A percentile compares a stretch with the other conserved stretches of the same genome.
These are phyloP conservation scores for Macquaria ambigua DNA, from an alignment of 2,113 vertebrate genomes.

Conservation along the genomic window DNA sequence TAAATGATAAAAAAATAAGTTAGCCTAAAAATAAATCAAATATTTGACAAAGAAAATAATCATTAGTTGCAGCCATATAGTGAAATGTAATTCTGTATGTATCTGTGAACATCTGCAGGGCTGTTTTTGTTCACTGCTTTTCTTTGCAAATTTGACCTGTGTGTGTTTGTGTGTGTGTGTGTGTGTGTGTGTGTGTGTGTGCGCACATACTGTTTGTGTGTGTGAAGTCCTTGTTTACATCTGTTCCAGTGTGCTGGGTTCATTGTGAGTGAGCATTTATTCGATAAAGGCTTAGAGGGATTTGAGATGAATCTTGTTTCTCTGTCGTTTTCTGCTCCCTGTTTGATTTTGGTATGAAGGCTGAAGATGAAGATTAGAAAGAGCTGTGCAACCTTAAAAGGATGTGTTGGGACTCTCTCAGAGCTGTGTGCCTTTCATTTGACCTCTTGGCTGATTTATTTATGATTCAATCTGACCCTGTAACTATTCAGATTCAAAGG, in stretches of 20 bases:
- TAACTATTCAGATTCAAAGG: slow-evolving; percentile 41
- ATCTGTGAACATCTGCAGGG: neutral
- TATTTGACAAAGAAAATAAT: neutral
- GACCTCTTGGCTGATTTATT: slow-evolving; percentile 50
- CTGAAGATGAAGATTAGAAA: slow-evolving; percentile 44
- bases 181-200: slow-evolving; percentile 4
- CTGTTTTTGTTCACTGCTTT: neutral
- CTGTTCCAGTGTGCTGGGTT: slow-evolving; percentile 47
- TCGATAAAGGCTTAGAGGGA: slow-evolving; percentile 73
- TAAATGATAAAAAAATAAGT: neutral
- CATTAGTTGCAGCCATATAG: neutral
- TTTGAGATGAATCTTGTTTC: slow-evolving; percentile 68
- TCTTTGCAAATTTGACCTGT: slow-evolving; percentile 3
- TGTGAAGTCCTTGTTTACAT: slow-evolving; percentile 55
- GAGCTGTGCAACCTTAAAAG: slow-evolving; percentile 17
- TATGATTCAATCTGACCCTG: slow-evolving; percentile 29
- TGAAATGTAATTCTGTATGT: neutral
- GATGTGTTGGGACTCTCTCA: slow-evolving; percentile 14
- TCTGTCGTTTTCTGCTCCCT: slow-evolving; percentile 50
- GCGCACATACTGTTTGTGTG: neutral
- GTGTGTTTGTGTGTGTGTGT: neutral
- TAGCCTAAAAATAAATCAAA: neutral
- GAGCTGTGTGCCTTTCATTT: slow-evolving; percentile 32
- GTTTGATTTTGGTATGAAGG: slow-evolving; percentile 51
- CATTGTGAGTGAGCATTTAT: slow-evolving; percentile 61